These are phyloP conservation scores for Drosophila tropicalis DNA, from an alignment of 1,140 invertebrate species.

Conservation along the genomic window DNA sequence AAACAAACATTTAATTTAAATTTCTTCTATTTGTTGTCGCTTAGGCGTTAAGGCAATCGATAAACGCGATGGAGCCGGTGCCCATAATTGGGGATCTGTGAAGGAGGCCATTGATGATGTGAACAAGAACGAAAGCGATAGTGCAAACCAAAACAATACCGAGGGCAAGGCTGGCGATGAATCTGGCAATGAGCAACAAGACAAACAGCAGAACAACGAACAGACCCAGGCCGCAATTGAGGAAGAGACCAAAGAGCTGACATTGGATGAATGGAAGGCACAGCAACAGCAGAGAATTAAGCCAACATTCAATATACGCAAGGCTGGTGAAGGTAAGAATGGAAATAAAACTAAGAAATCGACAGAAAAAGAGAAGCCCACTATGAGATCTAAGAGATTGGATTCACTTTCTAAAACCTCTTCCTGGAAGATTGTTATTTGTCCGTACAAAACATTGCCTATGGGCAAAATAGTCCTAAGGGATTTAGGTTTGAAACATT, in stretches of 20 bases:
- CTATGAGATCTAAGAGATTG: too few relatives aligned
- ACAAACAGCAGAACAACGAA: slow-evolving; percentile 80
- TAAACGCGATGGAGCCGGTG: slow-evolving; percentile 96
- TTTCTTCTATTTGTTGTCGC: neutral
- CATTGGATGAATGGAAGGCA: slow-evolving; percentile 95
- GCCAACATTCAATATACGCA: slow-evolving; percentile 94
- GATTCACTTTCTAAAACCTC: too few relatives aligned
- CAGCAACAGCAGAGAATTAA: slow-evolving; percentile 89
- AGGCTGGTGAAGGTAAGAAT: slow-evolving; percentile 91
- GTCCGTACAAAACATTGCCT: too few relatives aligned
- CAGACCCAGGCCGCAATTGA: slow-evolving; percentile 84
- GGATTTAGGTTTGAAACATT: neutral
- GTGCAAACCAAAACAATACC: slow-evolving; percentile 73
- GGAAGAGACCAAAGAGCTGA: slow-evolving; percentile 91
- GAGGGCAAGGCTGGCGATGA: slow-evolving; percentile 70
- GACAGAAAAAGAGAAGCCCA: too few relatives aligned
- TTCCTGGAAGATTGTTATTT: too few relatives aligned
- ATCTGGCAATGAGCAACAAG: slow-evolving; percentile 83
- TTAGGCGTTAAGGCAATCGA: slow-evolving; percentile 95
- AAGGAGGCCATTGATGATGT: slow-evolving; percentile 93
- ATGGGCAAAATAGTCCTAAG: too few relatives aligned
- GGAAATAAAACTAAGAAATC: neutral
- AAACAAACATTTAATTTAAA: slow-evolving; percentile 1
- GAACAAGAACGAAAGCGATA: slow-evolving; percentile 85
- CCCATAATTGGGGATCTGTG: slow-evolving; percentile 97